Evolutionary conservation across 2,888 invertebrate species (phyloP), one percentile per base, ranked within the genome.

Genomic region (Odontothrips loti): DNA sequence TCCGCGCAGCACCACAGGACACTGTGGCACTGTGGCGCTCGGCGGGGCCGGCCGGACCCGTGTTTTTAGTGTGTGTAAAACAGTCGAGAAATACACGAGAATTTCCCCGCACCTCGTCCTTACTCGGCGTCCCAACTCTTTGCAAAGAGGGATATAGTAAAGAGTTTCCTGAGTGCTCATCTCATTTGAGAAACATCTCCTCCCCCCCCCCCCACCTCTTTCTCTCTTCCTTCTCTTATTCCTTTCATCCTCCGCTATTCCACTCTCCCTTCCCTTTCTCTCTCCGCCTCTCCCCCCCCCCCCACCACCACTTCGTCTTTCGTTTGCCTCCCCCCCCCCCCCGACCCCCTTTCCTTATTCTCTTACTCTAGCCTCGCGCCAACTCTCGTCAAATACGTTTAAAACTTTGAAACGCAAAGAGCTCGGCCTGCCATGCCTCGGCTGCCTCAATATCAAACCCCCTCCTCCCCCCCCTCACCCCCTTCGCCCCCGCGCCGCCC

Each of bases 341-440:
- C 58, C 58, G 0, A 11, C n/a, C 58, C 17, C 4, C 58, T 0
- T 58, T 6, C 58, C n/a, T n/a, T 58, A n/a, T 17, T 58, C 58
- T 58, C 58, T 58, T 75, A 12, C 68, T 75, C 68, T 27, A n/a
- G 23, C 68, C 27, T 75, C 23, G 23, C 68, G 23, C 23, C 23
- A 75, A 75, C 68, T 75, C 68, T 75, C 68, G 68, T 75, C 68
- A 75, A 75, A 75, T 75, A 75, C 68, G 68, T 75, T 75, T 75
- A 75, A 75, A 75, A 75, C 68, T 75, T 75, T 75, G 68, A 75
- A 27, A 75, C 68, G 68, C 68, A 75, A 27, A 75, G 68, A 75
- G 68, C 68, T 27, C 10, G 12, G 27, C 27, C 23, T 75, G 68
- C 68, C 68, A 75, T 23, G 68, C 58, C 58, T 17, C 8, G 68